Conservation (phyloP, 2,888 invertebrate species). For the Liposcelis brunnea region DNA sequence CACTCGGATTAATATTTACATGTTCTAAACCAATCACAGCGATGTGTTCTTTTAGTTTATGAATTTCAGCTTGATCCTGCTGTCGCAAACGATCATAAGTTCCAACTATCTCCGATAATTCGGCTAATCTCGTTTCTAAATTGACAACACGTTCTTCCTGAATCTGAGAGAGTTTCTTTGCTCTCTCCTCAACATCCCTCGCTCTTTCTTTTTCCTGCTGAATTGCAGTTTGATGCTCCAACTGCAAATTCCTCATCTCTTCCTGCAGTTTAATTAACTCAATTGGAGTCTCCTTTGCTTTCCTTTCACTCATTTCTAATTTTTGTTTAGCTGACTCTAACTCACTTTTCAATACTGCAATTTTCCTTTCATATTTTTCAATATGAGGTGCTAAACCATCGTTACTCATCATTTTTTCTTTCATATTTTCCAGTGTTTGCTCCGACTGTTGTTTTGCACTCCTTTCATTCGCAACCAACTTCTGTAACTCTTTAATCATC, state of each 20-base stretch:
- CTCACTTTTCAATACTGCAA: conserved; percentile 38
- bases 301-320: conserved; percentile 26
- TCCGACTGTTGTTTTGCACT: conserved; percentile 57
- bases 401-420: conserved; percentile 27
- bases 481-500: conserved; percentile 63
- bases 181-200: conserved; percentile 51
- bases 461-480: conserved; percentile 55
- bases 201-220: conserved; percentile 54
- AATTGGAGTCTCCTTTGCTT: conserved; percentile 33
- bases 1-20: background rate
- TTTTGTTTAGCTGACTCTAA: conserved; percentile 44
- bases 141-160: conserved; percentile 62
- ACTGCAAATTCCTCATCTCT: conserved; percentile 54
- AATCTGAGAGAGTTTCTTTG: conserved; percentile 44
- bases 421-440: conserved; percentile 36
- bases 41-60: conserved; percentile 34
- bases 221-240: conserved; percentile 50
- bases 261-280: conserved; percentile 48
- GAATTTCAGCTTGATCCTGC: conserved; percentile 54
- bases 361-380: conserved; percentile 19
- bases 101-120: conserved; percentile 61
- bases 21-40: background rate
- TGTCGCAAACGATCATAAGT: conserved; percentile 54
- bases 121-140: conserved; percentile 57
- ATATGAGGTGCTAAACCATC: conserved; percentile 15